A percentile compares a stretch with the other conserved stretches of the same genome.
Conservation (phyloP, 2,888 invertebrate species). For the Idaea dimidiata region DNA sequence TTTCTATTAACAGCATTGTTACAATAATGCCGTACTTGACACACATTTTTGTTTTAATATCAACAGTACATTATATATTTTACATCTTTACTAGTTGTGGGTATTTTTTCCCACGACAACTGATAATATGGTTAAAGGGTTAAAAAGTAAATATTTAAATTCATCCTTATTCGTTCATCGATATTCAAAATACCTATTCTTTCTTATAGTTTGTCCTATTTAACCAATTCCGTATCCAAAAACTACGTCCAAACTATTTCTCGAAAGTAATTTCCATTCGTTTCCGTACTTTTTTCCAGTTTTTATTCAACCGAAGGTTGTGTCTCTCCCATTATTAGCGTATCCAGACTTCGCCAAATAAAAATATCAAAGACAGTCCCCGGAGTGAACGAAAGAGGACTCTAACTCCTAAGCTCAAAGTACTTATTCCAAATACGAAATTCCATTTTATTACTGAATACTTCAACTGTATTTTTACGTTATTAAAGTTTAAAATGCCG, state of each 20-base stretch:
- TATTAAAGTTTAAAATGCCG: slow-evolving; percentile 33
- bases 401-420: neutral
- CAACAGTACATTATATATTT: no score
- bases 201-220: neutral
- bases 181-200: neutral
- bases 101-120: no score
- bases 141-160: neutral
- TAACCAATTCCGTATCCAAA: neutral
- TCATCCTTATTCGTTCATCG: neutral
- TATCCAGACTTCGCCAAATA: slow-evolving; percentile 24
- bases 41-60: no score
- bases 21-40: no score
- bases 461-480: slow-evolving; percentile 29
- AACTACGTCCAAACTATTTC: slow-evolving; percentile 4
- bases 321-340: slow-evolving; percentile 30
- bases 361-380: slow-evolving; percentile 19
- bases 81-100: no score
- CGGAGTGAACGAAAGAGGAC: neutral
- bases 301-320: slow-evolving; percentile 20
- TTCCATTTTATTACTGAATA: slow-evolving; percentile 21
- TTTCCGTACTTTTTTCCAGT: slow-evolving; percentile 4
- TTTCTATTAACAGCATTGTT: no score
- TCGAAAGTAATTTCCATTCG: slow-evolving; percentile 20
- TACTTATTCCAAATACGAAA: neutral
- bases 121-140: no score